Percentiles rank a stretch among this genome's conserved stretches.
Conservation (phyloP, 2,888 invertebrate genomes). For the Mechanitis messenoides region DNA sequence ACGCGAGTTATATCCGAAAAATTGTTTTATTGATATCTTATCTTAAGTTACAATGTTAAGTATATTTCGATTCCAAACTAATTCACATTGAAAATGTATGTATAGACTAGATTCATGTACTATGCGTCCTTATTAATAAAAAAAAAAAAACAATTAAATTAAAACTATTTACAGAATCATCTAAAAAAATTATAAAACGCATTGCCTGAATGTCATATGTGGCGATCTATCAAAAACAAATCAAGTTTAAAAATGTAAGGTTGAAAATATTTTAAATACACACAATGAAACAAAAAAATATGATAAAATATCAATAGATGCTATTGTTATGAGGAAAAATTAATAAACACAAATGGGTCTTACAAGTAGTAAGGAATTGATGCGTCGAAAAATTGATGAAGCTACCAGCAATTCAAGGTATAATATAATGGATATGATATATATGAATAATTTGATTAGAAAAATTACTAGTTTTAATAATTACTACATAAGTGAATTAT, state of each 20-base stretch:
- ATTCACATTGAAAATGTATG: too few relatives aligned
- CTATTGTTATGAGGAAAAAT: conserved; percentile 7
- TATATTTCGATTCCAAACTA: not conserved
- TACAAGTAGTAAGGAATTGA: conserved; percentile 42
- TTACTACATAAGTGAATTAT: too few relatives aligned
- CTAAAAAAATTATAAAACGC: not conserved
- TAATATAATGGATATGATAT: not conserved
- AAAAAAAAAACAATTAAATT: not conserved
- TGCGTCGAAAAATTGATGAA: conserved; percentile 45
- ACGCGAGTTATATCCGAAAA: too few relatives aligned
- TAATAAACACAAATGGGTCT: conserved; percentile 41
- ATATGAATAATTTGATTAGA: not conserved
- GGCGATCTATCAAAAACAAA: conserved; percentile 10
- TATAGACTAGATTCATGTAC: too few relatives aligned
- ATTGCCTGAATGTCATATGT: not conserved
- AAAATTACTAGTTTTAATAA: not conserved
- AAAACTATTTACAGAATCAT: not conserved
- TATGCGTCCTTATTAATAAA: too few relatives aligned
- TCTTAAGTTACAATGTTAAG: too few relatives aligned
- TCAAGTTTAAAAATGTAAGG: conserved; percentile 8
- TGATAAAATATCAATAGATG: conserved; percentile 13
- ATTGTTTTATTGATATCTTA: too few relatives aligned
- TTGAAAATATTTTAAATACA: conserved; percentile 5
- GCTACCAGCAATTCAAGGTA: conserved; percentile 61
- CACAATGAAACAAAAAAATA: conserved; percentile 8